Percentiles rank a stretch among this genome's conserved stretches.
These are phyloP conservation scores for Acanthis flammea DNA, from an alignment of 2,797 vertebrate genomes.

Conservation along the genomic window DNA sequence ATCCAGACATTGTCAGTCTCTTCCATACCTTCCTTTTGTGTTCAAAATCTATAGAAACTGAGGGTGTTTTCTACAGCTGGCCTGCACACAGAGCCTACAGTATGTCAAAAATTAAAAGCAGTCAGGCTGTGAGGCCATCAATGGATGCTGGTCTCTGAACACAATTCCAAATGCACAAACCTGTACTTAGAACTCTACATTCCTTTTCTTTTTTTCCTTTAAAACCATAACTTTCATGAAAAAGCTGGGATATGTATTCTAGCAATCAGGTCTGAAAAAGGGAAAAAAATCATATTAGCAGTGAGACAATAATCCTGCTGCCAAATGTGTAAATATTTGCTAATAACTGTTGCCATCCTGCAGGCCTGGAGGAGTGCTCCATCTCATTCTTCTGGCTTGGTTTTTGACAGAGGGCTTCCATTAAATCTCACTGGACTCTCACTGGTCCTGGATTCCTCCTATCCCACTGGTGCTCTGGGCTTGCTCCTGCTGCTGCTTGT, in stretches of 20 bases:
- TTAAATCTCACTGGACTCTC: slow-evolving; percentile 18
- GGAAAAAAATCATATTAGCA: slow-evolving; percentile 1
- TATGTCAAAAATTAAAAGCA: not conserved
- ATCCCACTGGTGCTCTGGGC: not conserved
- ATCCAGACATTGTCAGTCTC: not conserved
- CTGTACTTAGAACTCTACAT: slow-evolving; percentile 36
- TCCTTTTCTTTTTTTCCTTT: not conserved
- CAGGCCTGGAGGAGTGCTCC: slow-evolving; percentile 17
- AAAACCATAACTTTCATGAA: slow-evolving; percentile 29
- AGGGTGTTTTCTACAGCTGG: not conserved
- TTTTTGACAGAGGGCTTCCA: slow-evolving; percentile 42
- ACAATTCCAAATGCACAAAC: not conserved
- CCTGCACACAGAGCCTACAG: not conserved
- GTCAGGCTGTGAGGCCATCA: not conserved
- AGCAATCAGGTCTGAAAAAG: not conserved
- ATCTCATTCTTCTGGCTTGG: slow-evolving; percentile 8
- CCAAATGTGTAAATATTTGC: slow-evolving; percentile 60
- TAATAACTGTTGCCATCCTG: slow-evolving; percentile 17
- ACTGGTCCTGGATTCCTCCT: slow-evolving; percentile 29
- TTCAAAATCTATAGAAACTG: not conserved
- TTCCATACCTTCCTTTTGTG: not conserved
- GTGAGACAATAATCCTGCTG: slow-evolving; percentile 63
- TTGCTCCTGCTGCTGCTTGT: not conserved
- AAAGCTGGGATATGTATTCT: slow-evolving; percentile 39
- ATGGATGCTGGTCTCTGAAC: not conserved